A percentile compares a stretch with the other conserved stretches of the same genome.
Conservation (phyloP, 1,140 invertebrate species). For the Trichonephila clavata region DNA sequence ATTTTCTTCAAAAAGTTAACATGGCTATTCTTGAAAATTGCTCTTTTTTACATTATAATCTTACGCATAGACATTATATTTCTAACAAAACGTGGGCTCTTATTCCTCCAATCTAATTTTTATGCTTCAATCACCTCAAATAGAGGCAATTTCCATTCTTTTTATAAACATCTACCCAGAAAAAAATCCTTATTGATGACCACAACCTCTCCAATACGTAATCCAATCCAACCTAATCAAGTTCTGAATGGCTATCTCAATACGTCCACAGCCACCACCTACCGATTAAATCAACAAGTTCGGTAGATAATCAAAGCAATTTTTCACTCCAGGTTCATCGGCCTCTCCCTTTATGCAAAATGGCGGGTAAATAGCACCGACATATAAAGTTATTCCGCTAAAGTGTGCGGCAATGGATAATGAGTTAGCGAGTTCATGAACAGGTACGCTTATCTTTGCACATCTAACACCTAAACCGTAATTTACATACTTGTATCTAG, state of each 20-base stretch:
- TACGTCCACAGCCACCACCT: background rate
- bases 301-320: background rate
- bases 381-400: slow-evolving; percentile 13
- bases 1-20: too few species aligned
- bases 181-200: background rate
- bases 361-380: background rate
- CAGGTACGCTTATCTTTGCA: background rate
- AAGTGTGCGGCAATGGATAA: background rate
- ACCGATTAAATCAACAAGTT: background rate
- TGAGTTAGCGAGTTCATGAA: background rate
- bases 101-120: too few species aligned
- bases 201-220: background rate
- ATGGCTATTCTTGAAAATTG: too few species aligned
- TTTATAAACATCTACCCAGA: background rate
- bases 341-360: background rate
- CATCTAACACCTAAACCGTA: slow-evolving; percentile 9
- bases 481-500: background rate
- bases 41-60: too few species aligned
- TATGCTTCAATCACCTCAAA: background rate
- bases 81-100: too few species aligned
- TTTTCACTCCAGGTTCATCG: background rate
- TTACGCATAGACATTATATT: too few species aligned
- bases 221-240: background rate
- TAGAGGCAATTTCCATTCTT: background rate
- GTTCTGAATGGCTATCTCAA: too few species aligned